Base-by-base conservation (phyloP, 2,113 vertebrate genomes). In the Apus apus region DNA sequence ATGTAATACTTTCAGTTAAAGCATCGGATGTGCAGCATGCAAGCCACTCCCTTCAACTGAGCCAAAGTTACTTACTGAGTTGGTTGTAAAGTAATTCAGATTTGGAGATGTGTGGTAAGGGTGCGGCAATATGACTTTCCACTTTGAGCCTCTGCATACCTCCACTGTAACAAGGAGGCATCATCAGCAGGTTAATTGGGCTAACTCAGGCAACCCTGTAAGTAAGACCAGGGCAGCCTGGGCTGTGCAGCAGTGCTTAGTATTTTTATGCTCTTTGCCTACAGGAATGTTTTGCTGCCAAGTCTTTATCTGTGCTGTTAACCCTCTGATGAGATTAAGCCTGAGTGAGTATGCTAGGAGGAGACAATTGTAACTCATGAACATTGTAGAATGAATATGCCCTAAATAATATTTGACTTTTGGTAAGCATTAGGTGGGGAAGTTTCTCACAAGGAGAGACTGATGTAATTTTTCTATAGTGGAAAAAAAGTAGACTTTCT, bases 401-500 rank as follows among this genome's bases (percentile, higher is more conserved):
- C 27, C 45, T 64, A 26, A 77, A 92, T 82, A 30, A 36, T 25
- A 19, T 11, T 34, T 85, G 7, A 67, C 34, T 72, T 71, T 11
- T 43, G 30, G 58, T 36, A 78, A 74, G 66, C 30, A 32, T 57
- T 61, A 88, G 51, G 48, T 50, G 9, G 32, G 45, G n/a, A 43
- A 83, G 17, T 45, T 68, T 57, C 58, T 81, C 30, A 62, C 34
- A 61, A 87, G 64, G 27, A 87, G 40, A 85, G 34, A 58, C 17
- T 46, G 40, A 75, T 68, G 13, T 27, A 36, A 45, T 61, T 94
- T 81, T 89, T 87, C 66, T 74, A 8, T 20, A 57, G 9, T 32
- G 30, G 56, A 80, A 78, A 90, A 96, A 81, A 82, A 48, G 40
- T 3, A 81, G 56, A 66, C 34, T 90, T 93, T 65, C 38, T 81